Evolutionary conservation across 2,888 invertebrate genomes (phyloP), one percentile per base, ranked within the genome.

Genomic region (Clunio marinus): DNA sequence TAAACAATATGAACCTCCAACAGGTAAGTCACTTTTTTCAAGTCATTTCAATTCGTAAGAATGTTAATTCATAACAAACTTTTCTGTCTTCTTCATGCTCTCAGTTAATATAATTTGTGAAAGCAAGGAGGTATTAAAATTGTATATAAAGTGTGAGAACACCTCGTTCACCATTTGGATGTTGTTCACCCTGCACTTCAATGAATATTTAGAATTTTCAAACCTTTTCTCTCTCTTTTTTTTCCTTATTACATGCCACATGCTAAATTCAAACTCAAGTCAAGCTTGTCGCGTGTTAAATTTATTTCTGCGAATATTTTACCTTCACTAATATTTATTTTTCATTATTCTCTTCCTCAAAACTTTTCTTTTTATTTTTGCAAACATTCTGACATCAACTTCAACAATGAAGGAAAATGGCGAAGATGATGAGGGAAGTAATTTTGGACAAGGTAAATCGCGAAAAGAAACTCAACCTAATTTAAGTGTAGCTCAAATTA

Each of bases 401-500:
- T 69, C 55, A 24, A 70, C 37, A 60, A 63, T 8, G 69, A 71
- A 55, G 71, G 70, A 58, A 68, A 68, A 25, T 37, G 57, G 57
- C 46, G 57, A 32, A 46, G 68, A 41, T 37, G 81, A 84, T 72
- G 60, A 71, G 72, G 76, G 78, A 70, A 81, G 84, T 72, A 85
- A 86, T 72, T 81, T 84, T 73, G 89, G 89, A 73, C 83, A 66
- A 66, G 66, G 66, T 66, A 66, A 66, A 55, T 66, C 66, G 66
- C 24, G 27, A 51, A 66, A 51, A 55, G 66, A 66, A 55, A 46
- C 66, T 55, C 35, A 55, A 66, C 66, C 66, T 66, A 66, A 66
- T 55, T 66, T 93, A 71, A 91, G 89, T 71, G 91, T 91, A 73
- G 92, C 91, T 66, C 90, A 92, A 78, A 94, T 95, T 73, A 92